Conservation (phyloP, 2,888 invertebrate species). For the Hydropsyche betteni region DNA sequence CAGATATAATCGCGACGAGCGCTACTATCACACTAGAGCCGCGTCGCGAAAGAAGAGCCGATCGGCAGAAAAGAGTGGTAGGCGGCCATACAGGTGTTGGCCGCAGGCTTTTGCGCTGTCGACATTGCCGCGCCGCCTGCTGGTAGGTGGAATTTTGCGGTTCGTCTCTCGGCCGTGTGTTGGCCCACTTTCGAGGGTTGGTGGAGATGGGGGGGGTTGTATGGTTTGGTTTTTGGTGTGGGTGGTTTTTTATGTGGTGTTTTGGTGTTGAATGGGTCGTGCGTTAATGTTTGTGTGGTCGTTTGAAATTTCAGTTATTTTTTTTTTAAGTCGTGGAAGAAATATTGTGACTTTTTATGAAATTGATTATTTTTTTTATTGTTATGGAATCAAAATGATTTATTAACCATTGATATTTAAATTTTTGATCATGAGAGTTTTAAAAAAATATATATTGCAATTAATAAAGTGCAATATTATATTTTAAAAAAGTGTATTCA, state of each 20-base stretch:
- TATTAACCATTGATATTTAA: too few species aligned
- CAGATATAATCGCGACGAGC: slow-evolving; percentile 23
- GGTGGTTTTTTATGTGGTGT: too few species aligned
- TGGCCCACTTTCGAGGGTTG: neutral
- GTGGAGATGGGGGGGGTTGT: neutral
- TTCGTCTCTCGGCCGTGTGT: neutral
- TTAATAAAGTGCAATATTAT: too few species aligned
- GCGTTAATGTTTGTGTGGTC: neutral
- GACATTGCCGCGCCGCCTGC: neutral
- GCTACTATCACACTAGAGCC: slow-evolving; percentile 14
- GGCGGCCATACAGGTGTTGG: neutral
- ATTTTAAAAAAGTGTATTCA: too few species aligned
- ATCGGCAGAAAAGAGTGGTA: slow-evolving; percentile 25
- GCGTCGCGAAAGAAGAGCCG: slow-evolving; percentile 14
- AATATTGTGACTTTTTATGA: neutral
- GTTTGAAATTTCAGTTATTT: neutral
- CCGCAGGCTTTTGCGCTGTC: neutral
- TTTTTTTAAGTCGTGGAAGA: neutral
- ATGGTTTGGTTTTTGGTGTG: neutral
- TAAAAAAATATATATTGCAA: too few species aligned
- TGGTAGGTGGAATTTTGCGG: neutral
- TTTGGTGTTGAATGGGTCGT: neutral
- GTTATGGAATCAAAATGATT: neutral
- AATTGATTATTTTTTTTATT: neutral
- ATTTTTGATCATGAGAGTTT: too few species aligned